phyloP scores from a whole-genome alignment of 2,888 invertebrate species.

The Drosophila kambysellisi region DNA sequence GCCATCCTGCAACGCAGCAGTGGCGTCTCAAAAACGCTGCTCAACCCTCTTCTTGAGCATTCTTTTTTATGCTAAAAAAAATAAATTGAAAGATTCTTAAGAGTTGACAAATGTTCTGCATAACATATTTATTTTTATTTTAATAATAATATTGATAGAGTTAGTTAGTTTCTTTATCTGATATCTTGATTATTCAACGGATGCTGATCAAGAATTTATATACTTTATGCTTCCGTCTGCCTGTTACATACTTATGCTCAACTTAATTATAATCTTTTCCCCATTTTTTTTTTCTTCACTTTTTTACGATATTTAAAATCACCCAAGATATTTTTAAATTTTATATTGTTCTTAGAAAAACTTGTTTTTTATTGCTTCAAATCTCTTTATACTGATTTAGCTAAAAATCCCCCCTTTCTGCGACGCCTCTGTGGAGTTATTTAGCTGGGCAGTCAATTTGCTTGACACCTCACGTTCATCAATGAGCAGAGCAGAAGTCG shows the following conservation, averaged over 20 bases:
- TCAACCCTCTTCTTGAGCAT: neutral
- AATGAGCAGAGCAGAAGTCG: constrained; percentile 69
- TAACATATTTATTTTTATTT: neutral
- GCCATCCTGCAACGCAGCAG: constrained; percentile 27
- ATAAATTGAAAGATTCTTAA: neutral
- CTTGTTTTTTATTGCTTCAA: neutral
- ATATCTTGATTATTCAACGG: neutral
- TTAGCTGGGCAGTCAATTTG: constrained; percentile 80
- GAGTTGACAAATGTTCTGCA: neutral
- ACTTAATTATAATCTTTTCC: too few relatives aligned
- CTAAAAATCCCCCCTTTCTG: neutral
- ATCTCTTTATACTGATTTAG: neutral
- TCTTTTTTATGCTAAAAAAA: neutral
- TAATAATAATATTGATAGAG: neutral
- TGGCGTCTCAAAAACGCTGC: constrained; percentile 17
- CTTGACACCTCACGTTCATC: constrained; percentile 85
- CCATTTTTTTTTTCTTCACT: neutral
- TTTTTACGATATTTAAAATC: too few relatives aligned
- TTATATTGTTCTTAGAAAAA: too few relatives aligned
- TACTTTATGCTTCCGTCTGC: neutral
- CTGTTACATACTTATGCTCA: neutral
- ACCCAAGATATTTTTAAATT: too few relatives aligned
- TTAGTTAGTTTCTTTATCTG: neutral
- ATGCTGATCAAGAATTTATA: neutral
- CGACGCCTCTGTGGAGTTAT: constrained; percentile 52